These are phyloP conservation scores for Brachionus sp. DNA, from an alignment of 1,140 invertebrate species.

Conservation along the genomic window DNA sequence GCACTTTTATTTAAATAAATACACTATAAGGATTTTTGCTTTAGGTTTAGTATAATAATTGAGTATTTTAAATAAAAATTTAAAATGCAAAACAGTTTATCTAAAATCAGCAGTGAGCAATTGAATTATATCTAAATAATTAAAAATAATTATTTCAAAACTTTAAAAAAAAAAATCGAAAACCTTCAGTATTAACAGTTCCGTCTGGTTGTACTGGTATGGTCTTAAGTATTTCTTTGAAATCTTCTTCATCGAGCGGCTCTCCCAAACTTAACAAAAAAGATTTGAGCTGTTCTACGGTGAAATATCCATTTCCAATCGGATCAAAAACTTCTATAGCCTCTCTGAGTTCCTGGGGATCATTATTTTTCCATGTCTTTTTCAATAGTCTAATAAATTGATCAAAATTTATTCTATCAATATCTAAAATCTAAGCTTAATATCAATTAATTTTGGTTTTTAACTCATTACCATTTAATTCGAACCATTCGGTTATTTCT, in stretches of 20 bases:
- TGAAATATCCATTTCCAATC: constrained; percentile 37
- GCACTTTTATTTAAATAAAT: background rate
- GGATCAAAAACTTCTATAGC: constrained; percentile 41
- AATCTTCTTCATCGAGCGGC: constrained; percentile 14
- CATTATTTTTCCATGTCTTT: constrained; percentile 14
- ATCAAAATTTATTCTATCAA: background rate
- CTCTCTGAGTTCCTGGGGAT: background rate
- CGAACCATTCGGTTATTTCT: constrained; percentile 37
- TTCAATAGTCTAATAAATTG: constrained; percentile 38
- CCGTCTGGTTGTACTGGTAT: constrained; percentile 28
- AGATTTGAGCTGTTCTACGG: background rate
- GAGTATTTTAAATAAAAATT: background rate
- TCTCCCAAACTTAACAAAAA: background rate
- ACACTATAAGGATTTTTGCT: too few relatives aligned
- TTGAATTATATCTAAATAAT: constrained; percentile 19
- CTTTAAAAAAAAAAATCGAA: background rate
- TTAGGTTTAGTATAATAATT: too few relatives aligned
- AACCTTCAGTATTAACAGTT: constrained; percentile 37
- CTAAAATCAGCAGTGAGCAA: background rate
- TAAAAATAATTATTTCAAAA: background rate
- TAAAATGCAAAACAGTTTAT: background rate
- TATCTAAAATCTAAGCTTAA: background rate
- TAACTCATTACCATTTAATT: background rate
- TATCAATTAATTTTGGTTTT: background rate
- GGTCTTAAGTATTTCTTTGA: constrained; percentile 40